Conservation (phyloP, 2,888 invertebrate genomes). For the Tetheella fluctuosa region DNA sequence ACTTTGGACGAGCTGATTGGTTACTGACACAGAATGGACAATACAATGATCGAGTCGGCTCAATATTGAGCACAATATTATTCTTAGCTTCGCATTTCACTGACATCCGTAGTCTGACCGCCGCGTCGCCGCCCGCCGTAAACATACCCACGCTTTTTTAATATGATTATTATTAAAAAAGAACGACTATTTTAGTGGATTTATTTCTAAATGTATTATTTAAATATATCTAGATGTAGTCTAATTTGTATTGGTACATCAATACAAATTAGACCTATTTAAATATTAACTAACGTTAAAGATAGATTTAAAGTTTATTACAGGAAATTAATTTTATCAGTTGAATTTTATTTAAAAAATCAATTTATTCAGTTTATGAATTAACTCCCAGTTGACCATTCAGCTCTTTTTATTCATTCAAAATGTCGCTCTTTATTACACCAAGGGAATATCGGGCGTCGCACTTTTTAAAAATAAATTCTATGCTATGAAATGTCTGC, state of each 20-base stretch:
- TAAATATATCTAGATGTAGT: too few relatives aligned
- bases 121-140: background rate
- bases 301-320: too few relatives aligned
- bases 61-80: conserved; percentile 3
- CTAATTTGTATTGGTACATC: too few relatives aligned
- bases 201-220: too few relatives aligned
- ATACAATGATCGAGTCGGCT: background rate
- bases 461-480: conserved; percentile 25
- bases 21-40: background rate
- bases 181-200: too few relatives aligned
- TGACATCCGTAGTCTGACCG: background rate
- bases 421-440: conserved; percentile 23
- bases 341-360: background rate
- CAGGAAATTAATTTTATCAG: background rate
- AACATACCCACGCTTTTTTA: background rate
- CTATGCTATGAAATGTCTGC: conserved; percentile 27
- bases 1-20: background rate
- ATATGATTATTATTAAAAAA: too few relatives aligned
- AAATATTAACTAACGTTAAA: too few relatives aligned
- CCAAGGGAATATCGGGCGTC: background rate
- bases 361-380: conserved; percentile 7
- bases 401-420: conserved; percentile 13
- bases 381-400: conserved; percentile 10
- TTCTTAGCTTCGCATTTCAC: background rate
- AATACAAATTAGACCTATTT: too few relatives aligned